Conservation (phyloP, 2,888 invertebrate genomes). For the Serripes groenlandicus region DNA sequence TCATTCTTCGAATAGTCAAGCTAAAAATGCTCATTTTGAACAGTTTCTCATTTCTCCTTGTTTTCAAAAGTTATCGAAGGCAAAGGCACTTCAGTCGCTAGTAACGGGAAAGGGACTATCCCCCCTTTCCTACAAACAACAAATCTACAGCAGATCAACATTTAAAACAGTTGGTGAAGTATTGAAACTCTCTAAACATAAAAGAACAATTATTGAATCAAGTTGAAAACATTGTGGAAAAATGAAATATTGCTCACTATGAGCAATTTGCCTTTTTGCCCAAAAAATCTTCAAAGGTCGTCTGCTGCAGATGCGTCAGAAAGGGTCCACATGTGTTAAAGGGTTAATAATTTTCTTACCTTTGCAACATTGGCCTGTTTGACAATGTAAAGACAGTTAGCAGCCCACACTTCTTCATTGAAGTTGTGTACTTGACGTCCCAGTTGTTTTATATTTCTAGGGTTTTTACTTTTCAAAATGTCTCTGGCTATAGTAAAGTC, state of each 20-base stretch:
- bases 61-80: too few relatives aligned
- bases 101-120: too few relatives aligned
- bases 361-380: constrained; percentile 78
- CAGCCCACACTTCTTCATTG: constrained; percentile 76
- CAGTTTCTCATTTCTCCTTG: too few relatives aligned
- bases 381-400: constrained; percentile 75
- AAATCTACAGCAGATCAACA: background rate
- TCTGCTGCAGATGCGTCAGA: background rate
- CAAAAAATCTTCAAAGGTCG: background rate
- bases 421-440: constrained; percentile 81
- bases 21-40: too few relatives aligned
- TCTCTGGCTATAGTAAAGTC: constrained; percentile 75
- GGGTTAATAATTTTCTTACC: constrained; percentile 61
- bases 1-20: too few relatives aligned
- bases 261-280: background rate
- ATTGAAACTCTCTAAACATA: too few relatives aligned
- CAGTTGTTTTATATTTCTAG: constrained; percentile 78
- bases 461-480: constrained; percentile 75
- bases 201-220: too few relatives aligned
- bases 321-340: background rate
- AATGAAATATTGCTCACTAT: background rate
- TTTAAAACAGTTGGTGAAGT: background rate
- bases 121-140: too few relatives aligned
- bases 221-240: constrained; percentile 7
- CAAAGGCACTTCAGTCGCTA: too few relatives aligned